Conservation (phyloP, 1,140 invertebrate genomes). For the Eubasilissa regina region DNA sequence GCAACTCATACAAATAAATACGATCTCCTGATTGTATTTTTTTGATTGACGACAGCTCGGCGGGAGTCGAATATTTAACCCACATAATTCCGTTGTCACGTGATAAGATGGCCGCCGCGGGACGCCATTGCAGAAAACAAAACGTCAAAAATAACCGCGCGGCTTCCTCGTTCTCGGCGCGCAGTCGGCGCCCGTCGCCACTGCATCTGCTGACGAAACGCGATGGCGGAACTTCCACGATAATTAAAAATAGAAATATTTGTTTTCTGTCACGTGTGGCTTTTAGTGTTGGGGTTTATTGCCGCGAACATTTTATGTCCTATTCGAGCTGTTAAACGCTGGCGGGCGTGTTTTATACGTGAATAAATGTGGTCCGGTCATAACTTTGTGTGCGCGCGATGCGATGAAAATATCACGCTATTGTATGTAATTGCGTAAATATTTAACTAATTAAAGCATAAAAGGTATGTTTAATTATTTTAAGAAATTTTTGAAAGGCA, state of each 20-base stretch:
- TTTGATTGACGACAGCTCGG: background rate
- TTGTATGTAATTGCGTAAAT: constrained; percentile 11
- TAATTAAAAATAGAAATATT: constrained; percentile 25
- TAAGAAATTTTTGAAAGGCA: too few species aligned
- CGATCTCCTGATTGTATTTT: too few species aligned
- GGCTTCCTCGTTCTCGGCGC: constrained; percentile 11
- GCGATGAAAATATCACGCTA: background rate
- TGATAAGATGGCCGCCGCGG: constrained; percentile 10
- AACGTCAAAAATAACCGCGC: constrained; percentile 11
- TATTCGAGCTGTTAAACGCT: constrained; percentile 13
- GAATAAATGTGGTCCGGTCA: constrained; percentile 5
- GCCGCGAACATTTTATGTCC: background rate
- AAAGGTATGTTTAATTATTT: too few species aligned
- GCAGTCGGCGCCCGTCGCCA: background rate
- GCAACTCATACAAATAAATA: too few species aligned
- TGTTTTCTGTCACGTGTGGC: constrained; percentile 20
- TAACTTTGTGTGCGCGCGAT: background rate
- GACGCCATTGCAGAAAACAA: background rate
- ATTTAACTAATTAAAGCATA: constrained; percentile 8
- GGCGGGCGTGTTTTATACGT: constrained; percentile 7
- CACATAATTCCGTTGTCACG: constrained; percentile 6
- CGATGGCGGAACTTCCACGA: constrained; percentile 1
- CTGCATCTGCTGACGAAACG: constrained; percentile 10
- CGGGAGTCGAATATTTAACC: constrained; percentile 26
- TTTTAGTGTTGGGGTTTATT: constrained; percentile 18